These are phyloP conservation scores for Cepphus grylle DNA, from an alignment of 2,113 vertebrate species.

Conservation along the genomic window DNA sequence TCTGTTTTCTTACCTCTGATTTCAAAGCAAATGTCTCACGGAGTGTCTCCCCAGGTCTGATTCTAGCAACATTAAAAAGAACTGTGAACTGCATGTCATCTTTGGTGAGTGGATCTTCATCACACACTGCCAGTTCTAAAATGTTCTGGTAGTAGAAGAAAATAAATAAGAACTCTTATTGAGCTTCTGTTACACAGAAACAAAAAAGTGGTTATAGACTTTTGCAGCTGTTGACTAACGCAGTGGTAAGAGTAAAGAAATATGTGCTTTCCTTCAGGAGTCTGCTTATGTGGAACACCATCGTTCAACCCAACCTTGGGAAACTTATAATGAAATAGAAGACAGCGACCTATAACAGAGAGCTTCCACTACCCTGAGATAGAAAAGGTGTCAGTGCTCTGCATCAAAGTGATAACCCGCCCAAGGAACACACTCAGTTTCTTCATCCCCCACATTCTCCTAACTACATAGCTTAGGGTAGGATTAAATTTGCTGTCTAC, in stretches of 20 bases:
- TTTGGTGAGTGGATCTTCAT: constrained; percentile 66
- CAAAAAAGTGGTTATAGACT: not conserved
- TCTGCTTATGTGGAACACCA: not conserved
- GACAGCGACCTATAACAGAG: not conserved
- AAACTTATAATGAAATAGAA: not conserved
- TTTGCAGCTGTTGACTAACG: not conserved
- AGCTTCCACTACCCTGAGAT: not conserved
- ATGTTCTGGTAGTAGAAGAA: constrained; percentile 65
- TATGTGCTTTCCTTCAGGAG: not conserved
- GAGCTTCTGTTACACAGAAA: not conserved
- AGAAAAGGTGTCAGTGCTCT: not conserved
- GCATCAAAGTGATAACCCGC: not conserved
- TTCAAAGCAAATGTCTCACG: constrained; percentile 73
- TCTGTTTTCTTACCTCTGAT: constrained; percentile 68
- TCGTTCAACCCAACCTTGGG: not conserved
- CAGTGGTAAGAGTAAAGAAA: not conserved
- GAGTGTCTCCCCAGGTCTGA: constrained; percentile 68
- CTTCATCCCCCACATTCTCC: not conserved
- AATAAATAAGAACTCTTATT: not conserved
- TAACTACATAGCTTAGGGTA: not conserved
- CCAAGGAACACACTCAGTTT: not conserved
- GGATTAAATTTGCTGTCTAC: not conserved
- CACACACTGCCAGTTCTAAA: constrained; percentile 73
- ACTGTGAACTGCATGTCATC: constrained; percentile 75
- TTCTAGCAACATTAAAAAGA: constrained; percentile 74